Base-by-base conservation (phyloP, 2,113 vertebrate genomes). In the Hemiscyllium ocellatum region DNA sequence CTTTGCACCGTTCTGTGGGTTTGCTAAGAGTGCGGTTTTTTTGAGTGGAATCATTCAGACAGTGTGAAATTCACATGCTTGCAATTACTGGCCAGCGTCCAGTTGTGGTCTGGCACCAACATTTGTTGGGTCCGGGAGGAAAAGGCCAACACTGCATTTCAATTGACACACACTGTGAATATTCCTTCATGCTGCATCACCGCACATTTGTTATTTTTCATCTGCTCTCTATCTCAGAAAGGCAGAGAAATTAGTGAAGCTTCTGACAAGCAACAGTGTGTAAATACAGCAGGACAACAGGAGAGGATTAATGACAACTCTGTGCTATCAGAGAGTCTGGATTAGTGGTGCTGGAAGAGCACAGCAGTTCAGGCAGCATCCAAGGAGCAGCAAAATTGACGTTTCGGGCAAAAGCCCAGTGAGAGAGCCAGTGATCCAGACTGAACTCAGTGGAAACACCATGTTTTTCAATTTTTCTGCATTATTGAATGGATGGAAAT, bases 61-160 rank as follows among this genome's bases (percentile, higher is more conserved):
- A 61, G 87, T 90, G 87, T 90, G 87, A 90, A 90, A 90, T 90
- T 90, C 87, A 61, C 87, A 90, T 26, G 87, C 87, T 90, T 61
- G 87, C 26, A 61, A 90, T 56, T 52, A 61, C 26, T 90, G 87
- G 87, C 52, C 50, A 90, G 24, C 8, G 10, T 47, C 87, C 87
- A 90, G n/a, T 4, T 83, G n/a, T 83, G 78, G 19, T 19, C 78
- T 83, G 78, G 78, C 78, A 83, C n/a, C 78, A 83, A 83, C 37
- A 83, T 17, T 83, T 61, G 19, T 22, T 56, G 86, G 12, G 22
- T 56, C 86, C 50, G 12, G 26, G 86, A 56, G 13, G 15, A 47
- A 56, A 52, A 90, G 24, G 50, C 26, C 20, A 12, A 26, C 86
- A 61, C 8, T 90, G 3, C 26, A 61, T 22, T 24, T 56, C 26